Evolutionary conservation across 1,140 invertebrate species (phyloP), one percentile per base, ranked within the genome.

Genomic region (Cydia strobilella): DNA sequence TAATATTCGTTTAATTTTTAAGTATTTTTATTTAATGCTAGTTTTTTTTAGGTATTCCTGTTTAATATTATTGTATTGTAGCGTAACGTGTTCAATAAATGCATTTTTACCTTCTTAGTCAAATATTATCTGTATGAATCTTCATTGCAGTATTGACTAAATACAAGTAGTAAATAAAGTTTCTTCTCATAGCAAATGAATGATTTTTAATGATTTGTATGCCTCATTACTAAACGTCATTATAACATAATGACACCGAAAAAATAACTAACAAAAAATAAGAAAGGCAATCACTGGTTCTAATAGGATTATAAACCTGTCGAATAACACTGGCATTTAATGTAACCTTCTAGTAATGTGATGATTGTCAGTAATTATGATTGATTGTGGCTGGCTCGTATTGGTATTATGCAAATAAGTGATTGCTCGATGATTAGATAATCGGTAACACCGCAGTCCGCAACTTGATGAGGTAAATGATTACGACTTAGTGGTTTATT

Each of bases 281-380:
- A 51, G 48, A 4, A 51, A 51, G 15, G 48, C 6, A 39, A 39
- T 39, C 15, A 51, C n/a, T 51, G 48, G 20, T 27, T 63, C 5
- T 25, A 27, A 63, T 63, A 63, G 20, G 25, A 63, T 63, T 63
- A 63, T 12, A 63, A 25, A 48, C 48, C 15, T 51, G 48, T 51
- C 48, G 23, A 13, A 63, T 25, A 63, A 51, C 42, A 51, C 45
- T 48, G 15, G 45, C 45, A 4, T 48, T 48, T 15, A 48, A 48
- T 48, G 18, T 51, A 51, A 51, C 48, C 15, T 51, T 51, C 18
- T 15, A 15, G 4, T 63, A 63, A 63, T 20, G 62, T 25, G 23
- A 63, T 66, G 23, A 66, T 31, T 66, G 63, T 31, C 63, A 66
- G 23, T 66, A 31, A 66, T 27, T 13, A 66, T 66, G 63, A 66